Evolutionary conservation across 2,888 invertebrate genomes (phyloP), one percentile per base, ranked within the genome.

Genomic region (Aethes cnicana): DNA sequence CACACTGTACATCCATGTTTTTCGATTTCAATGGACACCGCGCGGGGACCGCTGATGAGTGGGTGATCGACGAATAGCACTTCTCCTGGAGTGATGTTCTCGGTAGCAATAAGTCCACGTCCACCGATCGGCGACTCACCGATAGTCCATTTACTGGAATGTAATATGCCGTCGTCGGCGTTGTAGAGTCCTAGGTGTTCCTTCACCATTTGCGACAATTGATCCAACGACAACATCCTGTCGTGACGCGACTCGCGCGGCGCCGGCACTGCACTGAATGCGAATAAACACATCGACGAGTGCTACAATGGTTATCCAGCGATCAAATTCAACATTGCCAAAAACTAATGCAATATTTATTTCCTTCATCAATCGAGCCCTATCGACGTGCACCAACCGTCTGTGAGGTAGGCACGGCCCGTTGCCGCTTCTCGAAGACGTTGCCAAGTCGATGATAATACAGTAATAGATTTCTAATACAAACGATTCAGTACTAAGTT

Each of bases 31-130:
- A 82, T 81, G 43, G 80, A 81, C 44, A 90, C 85, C 25, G 91
- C 88, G 35, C 94, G 91, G 0, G 95, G 95, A 0, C 96, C 95
- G 41, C 92, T 76, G 30, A 95, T 85, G 32, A 96, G 76, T 1
- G 96, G 93, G 46, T 84, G 87, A 72, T 96, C 96, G 7, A 91
- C 86, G 68, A 94, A 95, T 42, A 96, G 91, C 20, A 94, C 74
- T 75, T 95, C 94, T 26, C 95, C 94, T 20, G 88, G 72, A 50
- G 81, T 74, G 30, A 95, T 93, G 66, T 94, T 92, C 56, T 92
- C 89, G 2, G 84, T 91, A 11, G 95, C 94, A 61, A 95, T 91
- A 1, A 96, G 72, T 2, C 95, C 95, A 14, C 94, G 92, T 4
- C 95, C 95, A 33, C 93, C 92, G 4, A 93, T 70, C 11, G 79